phyloP scores from a whole-genome alignment of 2,113 vertebrate genomes.

The Rhinolophus ferrumequinum region DNA sequence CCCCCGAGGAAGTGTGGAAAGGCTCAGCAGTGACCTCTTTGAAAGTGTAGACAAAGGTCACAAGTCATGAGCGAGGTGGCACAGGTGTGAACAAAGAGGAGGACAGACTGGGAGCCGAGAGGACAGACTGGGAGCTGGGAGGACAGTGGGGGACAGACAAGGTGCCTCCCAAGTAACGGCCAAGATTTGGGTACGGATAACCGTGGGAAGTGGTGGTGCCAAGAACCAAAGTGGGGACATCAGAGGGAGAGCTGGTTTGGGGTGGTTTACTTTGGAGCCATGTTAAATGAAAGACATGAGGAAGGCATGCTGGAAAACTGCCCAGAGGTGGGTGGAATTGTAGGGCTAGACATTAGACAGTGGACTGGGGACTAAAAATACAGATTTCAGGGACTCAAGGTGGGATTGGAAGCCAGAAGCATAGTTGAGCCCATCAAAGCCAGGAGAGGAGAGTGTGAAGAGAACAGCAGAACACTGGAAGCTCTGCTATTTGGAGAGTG shows the following conservation, averaged over 20 bases:
- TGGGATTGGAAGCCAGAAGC: not conserved
- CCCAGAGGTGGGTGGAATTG: not conserved
- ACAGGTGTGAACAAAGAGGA: too few relatives aligned
- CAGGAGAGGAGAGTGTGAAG: not conserved
- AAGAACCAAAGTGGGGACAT: fast-evolving
- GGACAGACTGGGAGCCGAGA: too few relatives aligned
- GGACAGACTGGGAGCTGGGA: too few relatives aligned
- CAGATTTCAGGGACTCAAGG: not conserved
- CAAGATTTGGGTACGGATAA: not conserved
- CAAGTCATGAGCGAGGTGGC: too few relatives aligned
- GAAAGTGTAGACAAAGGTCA: fast-evolving
- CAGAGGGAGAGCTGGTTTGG: not conserved
- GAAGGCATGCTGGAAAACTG: not conserved
- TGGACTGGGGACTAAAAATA: not conserved
- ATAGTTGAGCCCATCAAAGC: fast-evolving
- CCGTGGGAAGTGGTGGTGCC: not conserved
- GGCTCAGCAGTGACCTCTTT: too few relatives aligned
- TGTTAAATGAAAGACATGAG: too few relatives aligned
- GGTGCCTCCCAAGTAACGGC: fast-evolving
- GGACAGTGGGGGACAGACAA: too few relatives aligned
- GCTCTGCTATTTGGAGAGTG: not conserved
- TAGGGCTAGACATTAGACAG: not conserved
- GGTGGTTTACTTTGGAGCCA: not conserved
- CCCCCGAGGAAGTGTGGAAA: not conserved
- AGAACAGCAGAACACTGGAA: not conserved